Conservation (phyloP, 1,140 invertebrate species). For the Venustaconcha ellipsiformis region DNA sequence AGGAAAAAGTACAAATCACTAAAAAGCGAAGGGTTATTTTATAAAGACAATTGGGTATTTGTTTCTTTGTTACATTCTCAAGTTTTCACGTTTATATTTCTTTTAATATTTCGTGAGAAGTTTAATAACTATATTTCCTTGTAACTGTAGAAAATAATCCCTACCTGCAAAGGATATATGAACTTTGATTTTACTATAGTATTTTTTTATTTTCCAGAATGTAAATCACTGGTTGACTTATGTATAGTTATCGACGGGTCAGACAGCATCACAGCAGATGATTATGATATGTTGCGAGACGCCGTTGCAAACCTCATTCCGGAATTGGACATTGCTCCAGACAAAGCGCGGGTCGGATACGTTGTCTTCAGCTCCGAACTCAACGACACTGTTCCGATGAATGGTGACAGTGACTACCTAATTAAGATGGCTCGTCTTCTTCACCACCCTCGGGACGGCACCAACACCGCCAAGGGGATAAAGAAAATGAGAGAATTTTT, state of each 20-base stretch:
- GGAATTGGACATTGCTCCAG: constrained; percentile 3
- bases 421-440: background rate
- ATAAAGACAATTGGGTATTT: no score
- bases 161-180: no score
- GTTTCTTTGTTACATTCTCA: no score
- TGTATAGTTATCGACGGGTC: constrained; percentile 28
- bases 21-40: no score
- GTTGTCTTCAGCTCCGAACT: constrained; percentile 19
- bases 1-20: no score
- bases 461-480: constrained; percentile 13
- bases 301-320: constrained; percentile 9
- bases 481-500: constrained; percentile 16
- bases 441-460: constrained; percentile 18
- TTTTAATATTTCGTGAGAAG: no score
- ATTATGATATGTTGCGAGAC: constrained; percentile 2
- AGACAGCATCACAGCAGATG: constrained; percentile 11
- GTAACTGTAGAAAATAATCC: no score
- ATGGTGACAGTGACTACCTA: no score
- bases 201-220: constrained; percentile 22
- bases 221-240: constrained; percentile 17
- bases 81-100: no score
- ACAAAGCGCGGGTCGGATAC: constrained; percentile 29
- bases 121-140: no score
- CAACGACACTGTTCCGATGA: no score
- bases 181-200: no score